phyloP scores from a whole-genome alignment of 2,888 invertebrate species.

The Dilophus febrilis region DNA sequence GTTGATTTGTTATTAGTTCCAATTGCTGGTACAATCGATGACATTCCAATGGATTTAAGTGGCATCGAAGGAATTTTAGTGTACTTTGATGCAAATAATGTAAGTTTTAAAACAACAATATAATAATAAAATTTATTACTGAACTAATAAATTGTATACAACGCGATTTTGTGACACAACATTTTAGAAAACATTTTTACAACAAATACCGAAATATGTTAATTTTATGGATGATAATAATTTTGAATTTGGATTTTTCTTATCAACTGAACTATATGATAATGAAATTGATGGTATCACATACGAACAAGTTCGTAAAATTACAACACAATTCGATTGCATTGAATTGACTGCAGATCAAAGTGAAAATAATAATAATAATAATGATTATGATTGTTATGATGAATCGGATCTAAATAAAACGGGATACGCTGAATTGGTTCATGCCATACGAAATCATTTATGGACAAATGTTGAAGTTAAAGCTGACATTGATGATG shows the following conservation, averaged over 20 bases:
- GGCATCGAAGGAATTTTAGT: slow-evolving; percentile 15
- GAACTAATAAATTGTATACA: neutral
- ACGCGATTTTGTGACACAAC: no score
- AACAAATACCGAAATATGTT: slow-evolving; percentile 13
- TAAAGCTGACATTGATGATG: no score
- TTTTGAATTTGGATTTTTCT: slow-evolving; percentile 15
- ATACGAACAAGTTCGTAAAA: slow-evolving; percentile 16
- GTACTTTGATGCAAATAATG: slow-evolving; percentile 17
- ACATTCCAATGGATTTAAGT: slow-evolving; percentile 12
- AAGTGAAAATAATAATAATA: slow-evolving; percentile 7
- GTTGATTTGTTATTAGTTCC: slow-evolving; percentile 14
- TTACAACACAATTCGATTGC: slow-evolving; percentile 15
- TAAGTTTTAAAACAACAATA: slow-evolving; percentile 7
- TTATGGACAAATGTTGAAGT: slow-evolving; percentile 18
- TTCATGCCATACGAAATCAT: slow-evolving; percentile 14
- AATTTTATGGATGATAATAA: slow-evolving; percentile 15
- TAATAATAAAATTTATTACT: neutral
- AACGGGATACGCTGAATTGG: slow-evolving; percentile 16
- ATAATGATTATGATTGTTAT: slow-evolving; percentile 12
- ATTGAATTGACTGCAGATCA: slow-evolving; percentile 14
- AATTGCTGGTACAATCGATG: slow-evolving; percentile 10
- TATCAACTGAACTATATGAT: slow-evolving; percentile 15
- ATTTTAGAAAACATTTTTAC: slow-evolving; percentile 14
- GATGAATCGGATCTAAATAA: slow-evolving; percentile 10
- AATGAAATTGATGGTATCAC: slow-evolving; percentile 16